These are phyloP conservation scores for Leptinotarsa rubiginosa DNA, from an alignment of 2,888 invertebrate genomes.

Conservation along the genomic window DNA sequence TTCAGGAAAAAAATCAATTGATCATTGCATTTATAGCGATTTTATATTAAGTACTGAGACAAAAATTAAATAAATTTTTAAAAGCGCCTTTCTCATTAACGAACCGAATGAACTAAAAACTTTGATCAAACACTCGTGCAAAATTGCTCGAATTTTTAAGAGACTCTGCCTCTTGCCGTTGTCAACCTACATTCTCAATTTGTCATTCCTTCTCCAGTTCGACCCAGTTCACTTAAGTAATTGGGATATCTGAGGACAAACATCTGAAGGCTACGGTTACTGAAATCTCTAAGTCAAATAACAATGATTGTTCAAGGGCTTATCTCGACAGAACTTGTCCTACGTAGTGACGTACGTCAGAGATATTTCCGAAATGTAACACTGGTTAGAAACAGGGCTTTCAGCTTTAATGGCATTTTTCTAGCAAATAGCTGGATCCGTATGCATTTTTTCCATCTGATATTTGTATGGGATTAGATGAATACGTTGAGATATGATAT, in stretches of 20 bases:
- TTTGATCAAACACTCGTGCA: not conserved
- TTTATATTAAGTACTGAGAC: too few species aligned
- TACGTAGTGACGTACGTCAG: conserved; percentile 47
- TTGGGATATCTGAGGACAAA: conserved; percentile 30
- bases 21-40: too few species aligned
- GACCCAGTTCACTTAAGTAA: conserved; percentile 25
- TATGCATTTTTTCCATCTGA: too few species aligned
- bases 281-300: conserved; percentile 48
- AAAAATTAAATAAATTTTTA: too few species aligned
- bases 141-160: not conserved
- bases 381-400: conserved; percentile 21
- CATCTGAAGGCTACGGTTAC: conserved; percentile 29
- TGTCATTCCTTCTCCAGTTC: conserved; percentile 2
- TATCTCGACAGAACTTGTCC: conserved; percentile 46
- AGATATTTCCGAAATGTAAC: conserved; percentile 29
- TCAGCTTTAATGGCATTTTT: not conserved
- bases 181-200: conserved; percentile 10
- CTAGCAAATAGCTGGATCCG: not conserved
- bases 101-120: not conserved
- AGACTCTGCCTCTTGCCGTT: not conserved
- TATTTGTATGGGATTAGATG: too few species aligned
- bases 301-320: conserved; percentile 47
- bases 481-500: too few species aligned
- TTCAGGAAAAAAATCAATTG: too few species aligned
- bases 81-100: too few species aligned